Percentiles rank a stretch among this genome's conserved stretches.
Conservation (phyloP, 2,113 vertebrate genomes). For the Mandrillus leucophaeus region DNA sequence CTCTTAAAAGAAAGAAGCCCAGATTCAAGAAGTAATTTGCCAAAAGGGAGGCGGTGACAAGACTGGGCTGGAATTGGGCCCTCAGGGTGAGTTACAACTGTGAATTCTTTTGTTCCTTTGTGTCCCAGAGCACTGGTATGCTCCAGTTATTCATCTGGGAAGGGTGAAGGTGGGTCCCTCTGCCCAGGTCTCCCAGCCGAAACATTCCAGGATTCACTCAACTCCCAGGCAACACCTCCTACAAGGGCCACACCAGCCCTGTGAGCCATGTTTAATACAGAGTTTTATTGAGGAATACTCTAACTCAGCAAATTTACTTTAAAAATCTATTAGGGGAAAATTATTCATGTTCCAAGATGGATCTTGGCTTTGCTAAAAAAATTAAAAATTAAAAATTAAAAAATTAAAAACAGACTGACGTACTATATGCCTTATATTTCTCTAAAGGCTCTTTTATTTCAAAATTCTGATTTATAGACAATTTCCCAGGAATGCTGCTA, state of each 20-base stretch:
- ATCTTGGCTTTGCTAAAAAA: neutral
- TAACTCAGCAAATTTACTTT: neutral
- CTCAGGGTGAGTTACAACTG: no score
- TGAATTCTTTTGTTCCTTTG: neutral
- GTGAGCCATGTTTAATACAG: neutral
- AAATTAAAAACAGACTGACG: neutral
- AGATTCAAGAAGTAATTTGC: neutral
- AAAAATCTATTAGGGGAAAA: neutral
- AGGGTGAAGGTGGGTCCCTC: neutral
- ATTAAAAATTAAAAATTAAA: neutral
- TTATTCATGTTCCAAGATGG: neutral
- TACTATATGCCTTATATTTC: neutral
- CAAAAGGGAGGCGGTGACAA: neutral
- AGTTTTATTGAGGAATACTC: neutral
- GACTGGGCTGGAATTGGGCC: neutral
- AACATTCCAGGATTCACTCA: neutral
- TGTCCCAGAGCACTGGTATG: rapidly evolving
- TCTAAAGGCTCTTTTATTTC: neutral
- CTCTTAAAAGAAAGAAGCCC: neutral
- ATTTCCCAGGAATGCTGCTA: neutral
- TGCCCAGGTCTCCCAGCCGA: neutral
- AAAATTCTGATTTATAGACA: neutral
- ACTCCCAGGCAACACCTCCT: neutral
- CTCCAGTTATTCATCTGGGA: neutral
- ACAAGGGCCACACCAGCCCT: neutral